Evolutionary conservation across 2,113 vertebrate genomes (phyloP), one percentile per base, ranked within the genome.

Genomic region (Nestor notabilis): DNA sequence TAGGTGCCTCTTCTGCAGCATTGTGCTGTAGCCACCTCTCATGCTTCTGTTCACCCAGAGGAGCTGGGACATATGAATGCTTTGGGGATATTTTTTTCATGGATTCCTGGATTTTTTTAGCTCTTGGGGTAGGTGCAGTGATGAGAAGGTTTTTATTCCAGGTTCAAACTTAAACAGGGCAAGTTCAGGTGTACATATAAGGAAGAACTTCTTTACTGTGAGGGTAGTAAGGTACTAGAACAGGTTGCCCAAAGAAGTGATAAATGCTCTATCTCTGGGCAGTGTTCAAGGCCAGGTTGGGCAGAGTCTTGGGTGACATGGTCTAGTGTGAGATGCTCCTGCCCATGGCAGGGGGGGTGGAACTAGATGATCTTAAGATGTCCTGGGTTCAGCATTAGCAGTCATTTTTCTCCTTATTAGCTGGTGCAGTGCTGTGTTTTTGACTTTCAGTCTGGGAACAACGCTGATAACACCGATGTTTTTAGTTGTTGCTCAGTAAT

Each of bases 41-140:
- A 3, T 20, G 13, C 35, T 56, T 35, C 82, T 83, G 29, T 23
- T 90, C 19, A 53, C 63, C 56, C 2, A 10, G 20, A 66, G 68
- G 41, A 33, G 10, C 18, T 37, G 27, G 28, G 18, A 17, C 0
- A 1, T 13, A 5, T 10, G 28, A 31, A 52, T 2, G 0, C 23
- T 33, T 39, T 29, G 4, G 56, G 29, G 10, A 28, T 1, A 2
- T n/a, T 50, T 60, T 53, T 56, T 41, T 35, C 1, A 3, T 24
- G 33, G 17, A 37, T 43, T 37, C 33, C 70, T 39, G 24, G 47
- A 71, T 90, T 56, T 68, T 82, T 76, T 58, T 56, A 35, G 52
- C 58, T 72, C 52, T 24, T 60, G 13, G 43, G 52, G 49, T 13
- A 43, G 24, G 28, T 20, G 71, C n/a, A 49, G 47, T 43, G n/a